phyloP scores from a whole-genome alignment of 2,113 vertebrate genomes.

The Hylia prasina region DNA sequence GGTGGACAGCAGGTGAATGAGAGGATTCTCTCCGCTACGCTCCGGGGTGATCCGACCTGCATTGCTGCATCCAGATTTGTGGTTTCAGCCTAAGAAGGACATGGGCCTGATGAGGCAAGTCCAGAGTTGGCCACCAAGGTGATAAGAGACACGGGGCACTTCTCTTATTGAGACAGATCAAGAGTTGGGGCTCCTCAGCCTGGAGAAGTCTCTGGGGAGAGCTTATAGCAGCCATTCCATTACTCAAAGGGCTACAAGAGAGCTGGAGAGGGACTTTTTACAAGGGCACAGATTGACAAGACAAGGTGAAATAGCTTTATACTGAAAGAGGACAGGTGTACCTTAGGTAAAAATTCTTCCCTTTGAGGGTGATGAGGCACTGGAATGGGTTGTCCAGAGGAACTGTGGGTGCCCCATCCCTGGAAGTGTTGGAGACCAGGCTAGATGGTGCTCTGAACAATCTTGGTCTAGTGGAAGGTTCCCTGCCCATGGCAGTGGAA shows the following conservation, averaged over 20 bases:
- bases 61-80: background rate
- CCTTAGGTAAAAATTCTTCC: background rate
- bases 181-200: background rate
- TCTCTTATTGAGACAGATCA: background rate
- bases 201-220: background rate
- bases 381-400: background rate
- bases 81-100: background rate
- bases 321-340: background rate
- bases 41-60: background rate
- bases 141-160: background rate
- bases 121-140: background rate
- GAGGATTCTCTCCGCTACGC: background rate
- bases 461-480: background rate
- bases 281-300: background rate
- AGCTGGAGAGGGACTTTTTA: background rate
- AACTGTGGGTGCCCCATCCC: background rate
- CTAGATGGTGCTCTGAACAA: background rate
- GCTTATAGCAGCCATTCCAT: background rate
- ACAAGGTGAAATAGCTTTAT: background rate
- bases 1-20: background rate
- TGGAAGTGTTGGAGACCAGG: background rate
- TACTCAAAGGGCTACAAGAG: background rate
- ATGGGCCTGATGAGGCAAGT: background rate
- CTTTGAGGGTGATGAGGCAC: background rate
- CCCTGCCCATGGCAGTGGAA: background rate